Conservation (phyloP, 1,140 invertebrate species). For the Platyscapa corneri region DNA sequence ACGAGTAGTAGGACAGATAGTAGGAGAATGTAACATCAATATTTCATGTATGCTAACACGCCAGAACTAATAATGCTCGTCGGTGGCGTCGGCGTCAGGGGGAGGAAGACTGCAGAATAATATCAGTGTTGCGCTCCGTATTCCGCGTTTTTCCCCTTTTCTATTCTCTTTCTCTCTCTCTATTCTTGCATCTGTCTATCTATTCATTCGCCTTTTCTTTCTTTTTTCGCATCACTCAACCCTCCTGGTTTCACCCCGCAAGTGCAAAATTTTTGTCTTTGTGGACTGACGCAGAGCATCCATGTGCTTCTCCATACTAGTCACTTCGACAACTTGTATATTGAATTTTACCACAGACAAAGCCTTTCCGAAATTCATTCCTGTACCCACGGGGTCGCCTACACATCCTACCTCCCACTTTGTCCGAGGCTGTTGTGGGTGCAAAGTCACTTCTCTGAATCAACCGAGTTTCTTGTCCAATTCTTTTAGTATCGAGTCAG, state of each 20-base stretch:
- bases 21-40: slow-evolving; percentile 72
- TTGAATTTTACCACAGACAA: slow-evolving; percentile 36
- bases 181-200: slow-evolving; percentile 11
- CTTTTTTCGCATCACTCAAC: neutral
- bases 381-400: neutral
- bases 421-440: neutral
- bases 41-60: slow-evolving; percentile 76
- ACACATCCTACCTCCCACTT: neutral
- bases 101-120: slow-evolving; percentile 73
- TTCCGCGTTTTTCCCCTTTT: slow-evolving; percentile 48
- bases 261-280: slow-evolving; percentile 29
- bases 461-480: no score
- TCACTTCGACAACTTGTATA: slow-evolving; percentile 41
- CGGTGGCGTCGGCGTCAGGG: slow-evolving; percentile 54
- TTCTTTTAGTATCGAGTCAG: neutral
- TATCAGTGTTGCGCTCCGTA: slow-evolving; percentile 62
- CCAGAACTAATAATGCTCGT: slow-evolving; percentile 74
- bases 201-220: neutral
- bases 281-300: slow-evolving; percentile 35
- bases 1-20: slow-evolving; percentile 11
- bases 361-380: slow-evolving; percentile 23
- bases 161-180: slow-evolving; percentile 20
- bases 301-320: neutral
- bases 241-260: neutral
- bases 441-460: neutral